Evolutionary conservation across 2,113 vertebrate genomes (phyloP).

Genomic region (Corapipo altera): DNA sequence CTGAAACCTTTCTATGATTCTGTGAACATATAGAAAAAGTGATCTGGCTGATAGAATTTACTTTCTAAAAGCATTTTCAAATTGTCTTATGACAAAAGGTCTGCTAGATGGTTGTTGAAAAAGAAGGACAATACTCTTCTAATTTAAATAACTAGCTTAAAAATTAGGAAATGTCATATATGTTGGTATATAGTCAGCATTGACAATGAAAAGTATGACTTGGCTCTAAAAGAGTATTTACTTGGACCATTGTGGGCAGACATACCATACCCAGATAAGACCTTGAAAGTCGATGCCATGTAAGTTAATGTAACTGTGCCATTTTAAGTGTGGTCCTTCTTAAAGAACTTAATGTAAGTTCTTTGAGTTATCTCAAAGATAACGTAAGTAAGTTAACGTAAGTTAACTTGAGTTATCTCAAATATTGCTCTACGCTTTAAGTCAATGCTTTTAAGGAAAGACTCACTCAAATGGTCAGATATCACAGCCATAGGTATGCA

Average conservation of each 20-base stretch:
- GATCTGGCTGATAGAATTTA: neutral
- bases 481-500: neutral
- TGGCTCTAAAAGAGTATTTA: neutral
- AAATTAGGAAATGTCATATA: neutral
- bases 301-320: neutral
- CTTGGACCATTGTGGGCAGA: neutral
- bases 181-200: no score
- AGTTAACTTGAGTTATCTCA: no score
- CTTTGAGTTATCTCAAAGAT: no score
- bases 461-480: accelerated
- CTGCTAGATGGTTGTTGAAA: neutral
- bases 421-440: neutral
- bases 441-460: accelerated
- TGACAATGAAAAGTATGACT: neutral
- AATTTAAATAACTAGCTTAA: neutral
- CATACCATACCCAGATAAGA: neutral
- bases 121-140: neutral
- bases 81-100: neutral
- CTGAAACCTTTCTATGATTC: neutral
- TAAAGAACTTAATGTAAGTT: neutral
- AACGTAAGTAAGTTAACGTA: no score
- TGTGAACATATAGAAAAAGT: neutral
- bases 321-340: neutral
- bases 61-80: neutral
- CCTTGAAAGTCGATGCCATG: neutral